A percentile compares a stretch with the other conserved stretches of the same genome.
Evolutionary conservation across 2,888 invertebrate genomes (phyloP).

Genomic region (Dryocosmus kuriphilus): DNA sequence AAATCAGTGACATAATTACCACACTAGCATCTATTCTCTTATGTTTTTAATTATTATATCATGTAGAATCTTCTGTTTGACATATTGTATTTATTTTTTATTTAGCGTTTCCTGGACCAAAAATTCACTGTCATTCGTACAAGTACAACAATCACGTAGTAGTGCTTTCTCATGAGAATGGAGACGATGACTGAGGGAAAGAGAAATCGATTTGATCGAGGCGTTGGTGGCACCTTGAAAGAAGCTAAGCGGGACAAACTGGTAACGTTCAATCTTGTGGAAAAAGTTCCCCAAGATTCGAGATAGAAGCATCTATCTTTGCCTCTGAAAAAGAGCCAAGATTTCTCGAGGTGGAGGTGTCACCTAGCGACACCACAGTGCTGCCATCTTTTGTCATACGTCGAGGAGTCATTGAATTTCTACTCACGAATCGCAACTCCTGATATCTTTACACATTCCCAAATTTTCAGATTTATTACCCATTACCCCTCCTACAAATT

Average conservation of each 20-base stretch:
- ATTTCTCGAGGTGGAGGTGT: conserved; percentile 30
- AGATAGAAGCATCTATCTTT: conserved; percentile 30
- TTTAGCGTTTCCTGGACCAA: neutral
- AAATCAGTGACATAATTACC: neutral
- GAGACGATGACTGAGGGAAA: conserved; percentile 39
- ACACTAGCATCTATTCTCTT: neutral
- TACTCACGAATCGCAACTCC: conserved; percentile 10
- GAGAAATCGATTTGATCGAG: conserved; percentile 54
- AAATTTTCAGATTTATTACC: conserved; percentile 8
- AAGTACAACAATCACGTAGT: conserved; percentile 41
- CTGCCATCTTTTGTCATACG: conserved; percentile 26
- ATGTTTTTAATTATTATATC: neutral
- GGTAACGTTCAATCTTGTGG: conserved; percentile 47
- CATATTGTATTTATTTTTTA: neutral
- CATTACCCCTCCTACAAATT: neutral
- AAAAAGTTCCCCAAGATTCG: conserved; percentile 32
- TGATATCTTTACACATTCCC: neutral
- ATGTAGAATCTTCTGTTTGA: no score
- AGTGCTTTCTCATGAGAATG: conserved; percentile 49
- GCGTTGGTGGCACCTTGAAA: conserved; percentile 25
- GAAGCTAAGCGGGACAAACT: conserved; percentile 50
- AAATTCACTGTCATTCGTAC: neutral
- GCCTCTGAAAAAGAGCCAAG: conserved; percentile 21
- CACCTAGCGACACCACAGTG: neutral
- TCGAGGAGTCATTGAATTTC: conserved; percentile 23